phyloP scores from a whole-genome alignment of 2,888 invertebrate species.

The Drosophila mimica region DNA sequence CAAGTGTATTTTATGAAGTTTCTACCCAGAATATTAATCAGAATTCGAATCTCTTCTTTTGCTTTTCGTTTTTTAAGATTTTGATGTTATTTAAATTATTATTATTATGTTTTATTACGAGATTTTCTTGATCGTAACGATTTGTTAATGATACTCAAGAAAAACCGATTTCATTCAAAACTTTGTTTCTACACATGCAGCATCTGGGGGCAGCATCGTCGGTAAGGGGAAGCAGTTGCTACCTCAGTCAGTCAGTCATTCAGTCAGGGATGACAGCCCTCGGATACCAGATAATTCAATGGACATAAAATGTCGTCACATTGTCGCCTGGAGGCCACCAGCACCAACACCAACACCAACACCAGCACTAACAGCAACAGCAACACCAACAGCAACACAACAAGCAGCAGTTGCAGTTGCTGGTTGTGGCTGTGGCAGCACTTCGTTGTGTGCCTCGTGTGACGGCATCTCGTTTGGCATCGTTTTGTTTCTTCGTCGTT shows the following conservation, averaged over 20 bases:
- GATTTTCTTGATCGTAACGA: neutral
- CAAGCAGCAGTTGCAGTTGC: constrained; percentile 3
- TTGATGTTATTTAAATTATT: neutral
- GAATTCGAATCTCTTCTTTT: neutral
- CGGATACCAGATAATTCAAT: constrained; percentile 50
- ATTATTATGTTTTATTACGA: neutral
- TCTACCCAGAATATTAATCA: neutral
- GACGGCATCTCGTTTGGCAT: constrained; percentile 63
- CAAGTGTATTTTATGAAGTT: neutral
- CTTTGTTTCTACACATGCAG: constrained; percentile 10
- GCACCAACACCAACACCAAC: constrained; percentile 24
- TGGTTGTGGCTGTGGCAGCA: constrained; percentile 16
- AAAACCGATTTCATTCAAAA: neutral
- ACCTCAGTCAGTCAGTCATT: constrained; percentile 12
- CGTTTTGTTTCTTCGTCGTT: constrained; percentile 76
- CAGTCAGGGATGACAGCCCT: constrained; percentile 29
- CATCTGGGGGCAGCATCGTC: constrained; percentile 9
- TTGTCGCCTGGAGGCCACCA: constrained; percentile 65
- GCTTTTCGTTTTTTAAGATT: neutral
- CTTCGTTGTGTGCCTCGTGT: constrained; percentile 50
- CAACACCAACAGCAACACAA: neutral
- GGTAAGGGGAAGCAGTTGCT: constrained; percentile 2
- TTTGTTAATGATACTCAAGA: neutral
- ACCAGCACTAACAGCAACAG: neutral
- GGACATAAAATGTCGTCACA: constrained; percentile 76